These are phyloP conservation scores for Miltochrista miniata DNA, from an alignment of 2,888 invertebrate genomes.

Conservation along the genomic window DNA sequence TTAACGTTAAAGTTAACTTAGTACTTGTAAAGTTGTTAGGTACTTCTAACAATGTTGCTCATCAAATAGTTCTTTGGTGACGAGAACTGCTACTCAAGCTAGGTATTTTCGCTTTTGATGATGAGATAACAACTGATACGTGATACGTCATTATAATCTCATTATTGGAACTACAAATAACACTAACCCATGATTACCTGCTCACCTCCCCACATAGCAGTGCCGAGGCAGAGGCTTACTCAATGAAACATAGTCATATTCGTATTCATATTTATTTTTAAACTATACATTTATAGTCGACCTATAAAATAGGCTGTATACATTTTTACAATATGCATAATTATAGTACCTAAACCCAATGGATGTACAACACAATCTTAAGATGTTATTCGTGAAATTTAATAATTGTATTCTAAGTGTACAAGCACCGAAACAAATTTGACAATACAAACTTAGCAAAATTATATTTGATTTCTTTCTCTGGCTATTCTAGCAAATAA, in stretches of 20 bases:
- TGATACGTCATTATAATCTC: slow-evolving; percentile 2
- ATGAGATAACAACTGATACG: not conserved
- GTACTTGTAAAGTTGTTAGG: too few relatives aligned
- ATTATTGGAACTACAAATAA: not conserved
- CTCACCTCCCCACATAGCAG: not conserved
- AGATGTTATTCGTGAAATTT: slow-evolving; percentile 9
- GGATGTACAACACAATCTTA: slow-evolving; percentile 23
- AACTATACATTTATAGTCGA: slow-evolving; percentile 37
- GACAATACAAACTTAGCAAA: not conserved
- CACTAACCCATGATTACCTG: not conserved
- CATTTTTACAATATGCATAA: slow-evolving; percentile 30
- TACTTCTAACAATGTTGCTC: too few relatives aligned
- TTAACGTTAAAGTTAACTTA: too few relatives aligned
- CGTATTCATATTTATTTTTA: slow-evolving; percentile 32
- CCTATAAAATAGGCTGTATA: slow-evolving; percentile 30
- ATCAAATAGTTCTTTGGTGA: too few relatives aligned
- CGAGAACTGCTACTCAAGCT: too few relatives aligned
- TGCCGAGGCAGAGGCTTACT: not conserved
- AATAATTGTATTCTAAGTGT: not conserved
- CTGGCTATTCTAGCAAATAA: not conserved
- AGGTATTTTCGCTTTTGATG: not conserved
- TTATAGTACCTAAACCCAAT: slow-evolving; percentile 33
- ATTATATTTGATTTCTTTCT: not conserved
- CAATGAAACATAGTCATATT: slow-evolving; percentile 9
- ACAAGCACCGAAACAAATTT: not conserved